Conservation (phyloP, 2,797 vertebrate species). For the Rachycentron canadum region DNA sequence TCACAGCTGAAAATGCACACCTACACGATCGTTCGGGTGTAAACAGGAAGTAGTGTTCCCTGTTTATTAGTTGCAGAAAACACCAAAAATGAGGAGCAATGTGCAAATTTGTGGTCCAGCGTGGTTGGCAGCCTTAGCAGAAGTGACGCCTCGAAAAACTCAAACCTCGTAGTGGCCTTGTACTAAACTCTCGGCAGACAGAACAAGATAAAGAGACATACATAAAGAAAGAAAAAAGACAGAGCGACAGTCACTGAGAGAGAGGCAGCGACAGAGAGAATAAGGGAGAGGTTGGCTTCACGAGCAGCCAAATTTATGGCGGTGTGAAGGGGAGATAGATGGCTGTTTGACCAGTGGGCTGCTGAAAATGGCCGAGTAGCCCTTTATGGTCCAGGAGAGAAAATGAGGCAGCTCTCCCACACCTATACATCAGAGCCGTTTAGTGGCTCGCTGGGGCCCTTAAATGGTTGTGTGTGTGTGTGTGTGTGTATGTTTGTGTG, state of each 20-base stretch:
- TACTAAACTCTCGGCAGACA: neutral
- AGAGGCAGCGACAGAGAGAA: neutral
- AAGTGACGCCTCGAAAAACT: no score
- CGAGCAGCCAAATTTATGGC: slow-evolving; percentile 77
- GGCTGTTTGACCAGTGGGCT: slow-evolving; percentile 80
- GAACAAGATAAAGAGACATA: slow-evolving; percentile 6
- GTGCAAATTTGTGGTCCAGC: no score
- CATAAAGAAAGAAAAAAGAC: neutral
- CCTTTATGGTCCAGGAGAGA: slow-evolving; percentile 78
- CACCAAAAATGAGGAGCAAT: no score
- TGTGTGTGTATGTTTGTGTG: slow-evolving; percentile 36
- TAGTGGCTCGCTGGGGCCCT: slow-evolving; percentile 79
- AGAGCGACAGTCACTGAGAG: neutral
- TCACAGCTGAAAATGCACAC: no score
- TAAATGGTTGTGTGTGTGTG: slow-evolving; percentile 75
- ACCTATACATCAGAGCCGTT: slow-evolving; percentile 80
- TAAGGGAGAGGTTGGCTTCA: slow-evolving; percentile 33
- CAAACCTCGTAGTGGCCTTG: neutral
- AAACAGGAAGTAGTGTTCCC: no score
- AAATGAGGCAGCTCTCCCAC: slow-evolving; percentile 80
- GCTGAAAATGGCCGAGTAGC: slow-evolving; percentile 77
- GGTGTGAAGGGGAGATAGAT: slow-evolving; percentile 73
- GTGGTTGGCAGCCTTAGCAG: no score
- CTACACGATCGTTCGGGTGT: no score
- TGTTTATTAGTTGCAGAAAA: no score